Percentiles rank a stretch among this genome's conserved stretches.
These are phyloP conservation scores for Hemiprocne comata DNA, from an alignment of 2,113 vertebrate genomes.

Conservation along the genomic window DNA sequence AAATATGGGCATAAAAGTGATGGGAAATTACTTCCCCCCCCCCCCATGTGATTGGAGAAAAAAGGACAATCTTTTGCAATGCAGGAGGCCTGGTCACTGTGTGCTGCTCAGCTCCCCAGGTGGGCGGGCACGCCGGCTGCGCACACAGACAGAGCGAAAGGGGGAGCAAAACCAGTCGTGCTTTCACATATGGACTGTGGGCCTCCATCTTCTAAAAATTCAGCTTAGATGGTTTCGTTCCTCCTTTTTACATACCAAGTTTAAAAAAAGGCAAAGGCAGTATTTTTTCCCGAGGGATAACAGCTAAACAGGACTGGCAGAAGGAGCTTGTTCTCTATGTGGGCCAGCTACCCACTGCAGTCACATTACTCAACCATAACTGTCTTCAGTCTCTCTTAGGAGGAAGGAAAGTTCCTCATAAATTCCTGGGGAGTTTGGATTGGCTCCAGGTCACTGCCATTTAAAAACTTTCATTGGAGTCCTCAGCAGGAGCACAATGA, in stretches of 20 bases:
- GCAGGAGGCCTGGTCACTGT: background rate
- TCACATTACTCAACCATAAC: accelerated
- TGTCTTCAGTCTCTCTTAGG: background rate
- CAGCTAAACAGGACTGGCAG: background rate
- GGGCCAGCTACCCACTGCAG: background rate
- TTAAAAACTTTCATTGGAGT: background rate
- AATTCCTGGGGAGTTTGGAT: background rate
- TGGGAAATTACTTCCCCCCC: background rate
- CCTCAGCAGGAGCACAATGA: background rate
- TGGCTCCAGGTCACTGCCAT: background rate
- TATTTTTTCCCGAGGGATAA: background rate
- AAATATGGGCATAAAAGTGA: background rate
- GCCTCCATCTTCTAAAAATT: background rate
- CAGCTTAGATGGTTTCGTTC: background rate
- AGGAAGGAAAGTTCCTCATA: background rate
- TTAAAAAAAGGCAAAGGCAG: background rate
- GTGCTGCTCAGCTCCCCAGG: background rate
- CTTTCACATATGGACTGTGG: background rate
- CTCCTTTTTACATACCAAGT: background rate
- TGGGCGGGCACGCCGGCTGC: accelerated
- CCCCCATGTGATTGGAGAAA: background rate
- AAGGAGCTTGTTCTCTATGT: background rate
- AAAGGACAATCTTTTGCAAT: background rate
- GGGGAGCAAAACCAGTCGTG: background rate
- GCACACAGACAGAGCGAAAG: accelerated